Evolutionary conservation across 2,797 vertebrate genomes (phyloP).

Genomic region (Hipposideros larvatus): DNA sequence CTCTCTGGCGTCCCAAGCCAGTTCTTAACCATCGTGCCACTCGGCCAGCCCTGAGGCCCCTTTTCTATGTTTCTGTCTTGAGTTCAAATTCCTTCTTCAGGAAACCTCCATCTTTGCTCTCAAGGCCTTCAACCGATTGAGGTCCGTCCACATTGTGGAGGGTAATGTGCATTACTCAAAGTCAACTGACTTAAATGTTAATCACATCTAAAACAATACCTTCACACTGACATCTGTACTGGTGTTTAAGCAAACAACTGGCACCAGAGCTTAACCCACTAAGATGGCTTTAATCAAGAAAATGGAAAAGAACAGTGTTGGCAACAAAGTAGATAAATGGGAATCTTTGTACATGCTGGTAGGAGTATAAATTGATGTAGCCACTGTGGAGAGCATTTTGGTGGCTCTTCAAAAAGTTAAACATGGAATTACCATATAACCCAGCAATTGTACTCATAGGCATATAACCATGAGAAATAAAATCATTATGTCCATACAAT

Average conservation of each 20-base stretch:
- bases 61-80: background rate
- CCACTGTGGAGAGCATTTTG: background rate
- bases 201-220: background rate
- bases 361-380: background rate
- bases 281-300: background rate
- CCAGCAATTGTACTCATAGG: background rate
- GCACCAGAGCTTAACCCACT: background rate
- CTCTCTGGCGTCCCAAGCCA: too few species aligned
- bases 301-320: background rate
- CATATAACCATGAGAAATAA: background rate
- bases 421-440: background rate
- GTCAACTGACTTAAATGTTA: background rate
- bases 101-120: background rate
- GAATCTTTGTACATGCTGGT: background rate
- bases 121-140: background rate
- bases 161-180: background rate
- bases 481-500: background rate
- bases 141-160: background rate
- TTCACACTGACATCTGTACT: background rate
- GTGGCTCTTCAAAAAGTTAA: background rate
- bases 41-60: too few species aligned
- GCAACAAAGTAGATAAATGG: background rate
- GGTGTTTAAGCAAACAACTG: background rate
- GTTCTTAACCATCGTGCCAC: too few species aligned
- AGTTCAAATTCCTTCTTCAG: background rate